Conservation (phyloP, 2,888 invertebrate species). For the Metallyticus violacea region DNA sequence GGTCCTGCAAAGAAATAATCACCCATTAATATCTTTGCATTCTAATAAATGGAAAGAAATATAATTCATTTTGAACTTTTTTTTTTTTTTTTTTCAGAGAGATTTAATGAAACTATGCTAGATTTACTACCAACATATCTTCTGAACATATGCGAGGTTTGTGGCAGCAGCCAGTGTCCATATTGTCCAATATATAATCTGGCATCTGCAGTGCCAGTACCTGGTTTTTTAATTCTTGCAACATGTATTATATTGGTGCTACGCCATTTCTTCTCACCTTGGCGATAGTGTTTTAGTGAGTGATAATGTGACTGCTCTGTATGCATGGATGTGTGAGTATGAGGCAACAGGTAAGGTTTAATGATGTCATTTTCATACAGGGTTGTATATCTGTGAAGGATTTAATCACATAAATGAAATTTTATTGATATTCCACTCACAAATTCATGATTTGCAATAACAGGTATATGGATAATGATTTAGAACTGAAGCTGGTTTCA, state of each 20-base stretch:
- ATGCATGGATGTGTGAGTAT: neutral
- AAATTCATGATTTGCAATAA: too few relatives aligned
- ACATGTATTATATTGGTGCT: constrained; percentile 12
- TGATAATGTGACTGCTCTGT: neutral
- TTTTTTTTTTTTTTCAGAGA: constrained; percentile 59
- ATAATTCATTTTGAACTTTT: neutral
- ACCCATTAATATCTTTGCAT: too few relatives aligned
- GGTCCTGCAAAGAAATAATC: too few relatives aligned
- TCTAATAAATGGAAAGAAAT: too few relatives aligned
- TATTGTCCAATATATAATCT: constrained; percentile 85
- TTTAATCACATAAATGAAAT: neutral
- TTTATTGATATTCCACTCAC: neutral
- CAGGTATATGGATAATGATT: too few relatives aligned
- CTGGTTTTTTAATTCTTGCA: constrained; percentile 13
- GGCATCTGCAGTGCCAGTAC: constrained; percentile 44
- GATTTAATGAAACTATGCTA: constrained; percentile 89
- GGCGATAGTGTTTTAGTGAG: neutral
- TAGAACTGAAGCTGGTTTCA: too few relatives aligned
- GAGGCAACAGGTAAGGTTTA: neutral
- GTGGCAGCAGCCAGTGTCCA: constrained; percentile 91
- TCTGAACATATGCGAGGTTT: constrained; percentile 89
- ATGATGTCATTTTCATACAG: too few relatives aligned
- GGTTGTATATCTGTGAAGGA: neutral
- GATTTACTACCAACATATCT: constrained; percentile 82
- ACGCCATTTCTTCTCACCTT: constrained; percentile 18